Percentiles rank a stretch among this genome's conserved stretches.
phyloP scores from a whole-genome alignment of 1,140 invertebrate genomes.

The Papilio xuthus region DNA sequence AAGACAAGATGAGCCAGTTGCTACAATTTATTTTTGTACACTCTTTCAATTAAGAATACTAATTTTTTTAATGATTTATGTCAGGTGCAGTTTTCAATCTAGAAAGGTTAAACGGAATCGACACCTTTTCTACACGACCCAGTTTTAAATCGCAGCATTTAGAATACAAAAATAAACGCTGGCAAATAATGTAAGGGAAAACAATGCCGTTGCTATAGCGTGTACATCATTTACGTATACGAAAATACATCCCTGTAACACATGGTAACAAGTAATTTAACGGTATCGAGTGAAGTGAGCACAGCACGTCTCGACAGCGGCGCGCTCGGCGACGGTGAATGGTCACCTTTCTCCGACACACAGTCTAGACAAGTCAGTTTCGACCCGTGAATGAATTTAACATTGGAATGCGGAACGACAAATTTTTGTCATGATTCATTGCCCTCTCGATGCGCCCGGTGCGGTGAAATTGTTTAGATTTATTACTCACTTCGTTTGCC shows the following conservation, averaged over 20 bases:
- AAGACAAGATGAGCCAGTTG: background rate
- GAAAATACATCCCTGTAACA: background rate
- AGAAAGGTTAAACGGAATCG: background rate
- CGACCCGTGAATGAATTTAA: slow-evolving; percentile 75
- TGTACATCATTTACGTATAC: slow-evolving; percentile 1
- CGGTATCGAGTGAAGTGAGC: slow-evolving; percentile 54
- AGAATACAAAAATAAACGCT: background rate
- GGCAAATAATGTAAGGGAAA: slow-evolving; percentile 12
- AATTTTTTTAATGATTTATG: background rate
- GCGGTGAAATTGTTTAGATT: slow-evolving; percentile 63
- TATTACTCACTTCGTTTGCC: slow-evolving; percentile 52
- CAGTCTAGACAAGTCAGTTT: slow-evolving; percentile 73
- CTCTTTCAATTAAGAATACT: background rate
- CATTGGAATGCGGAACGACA: slow-evolving; percentile 77
- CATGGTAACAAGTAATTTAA: slow-evolving; percentile 46
- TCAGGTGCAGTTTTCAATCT: background rate
- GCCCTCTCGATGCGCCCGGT: slow-evolving; percentile 45
- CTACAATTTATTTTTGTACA: background rate
- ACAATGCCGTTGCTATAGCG: background rate
- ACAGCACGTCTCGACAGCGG: slow-evolving; percentile 52
- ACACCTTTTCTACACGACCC: background rate
- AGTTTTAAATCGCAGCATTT: background rate
- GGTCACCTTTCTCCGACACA: slow-evolving; percentile 80
- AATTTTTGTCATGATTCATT: slow-evolving; percentile 64
- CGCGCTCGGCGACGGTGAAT: slow-evolving; percentile 67